phyloP scores from a whole-genome alignment of 2,113 vertebrate species.

The Corydoras maculifer region DNA sequence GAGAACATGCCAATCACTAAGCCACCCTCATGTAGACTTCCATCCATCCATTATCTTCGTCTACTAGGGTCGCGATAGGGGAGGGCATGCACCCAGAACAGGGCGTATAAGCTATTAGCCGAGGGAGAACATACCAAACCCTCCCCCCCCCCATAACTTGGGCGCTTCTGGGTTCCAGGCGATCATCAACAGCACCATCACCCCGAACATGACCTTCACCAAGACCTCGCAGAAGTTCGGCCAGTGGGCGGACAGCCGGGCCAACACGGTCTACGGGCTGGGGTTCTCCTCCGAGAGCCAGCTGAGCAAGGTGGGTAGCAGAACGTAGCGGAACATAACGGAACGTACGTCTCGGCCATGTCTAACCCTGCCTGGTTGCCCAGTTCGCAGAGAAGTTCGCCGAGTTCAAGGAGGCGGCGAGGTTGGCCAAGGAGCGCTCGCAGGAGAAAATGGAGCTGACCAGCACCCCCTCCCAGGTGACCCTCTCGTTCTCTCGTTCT shows the following conservation, averaged over 20 bases:
- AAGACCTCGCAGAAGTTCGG: slow-evolving; percentile 99
- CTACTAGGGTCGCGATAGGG: too few species aligned
- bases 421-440: slow-evolving; percentile 92
- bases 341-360: too few species aligned
- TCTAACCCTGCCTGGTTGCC: neutral
- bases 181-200: slow-evolving; percentile 99
- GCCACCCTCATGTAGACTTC: too few species aligned
- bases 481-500: neutral
- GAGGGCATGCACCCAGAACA: too few species aligned
- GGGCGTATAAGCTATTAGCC: too few species aligned
- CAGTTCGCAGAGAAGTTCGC: slow-evolving; percentile 97
- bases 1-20: too few species aligned
- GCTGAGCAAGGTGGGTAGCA: slow-evolving; percentile 78
- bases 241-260: slow-evolving; percentile 97
- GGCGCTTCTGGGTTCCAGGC: slow-evolving; percentile 62
- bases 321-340: too few species aligned
- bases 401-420: slow-evolving; percentile 95
- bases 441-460: slow-evolving; percentile 96
- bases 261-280: slow-evolving; percentile 95
- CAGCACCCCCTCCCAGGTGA: slow-evolving; percentile 92
- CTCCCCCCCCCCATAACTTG: too few species aligned
- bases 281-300: slow-evolving; percentile 97
- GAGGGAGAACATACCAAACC: too few species aligned
- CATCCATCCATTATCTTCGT: too few species aligned
- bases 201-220: slow-evolving; percentile 98